Conservation (phyloP, 2,888 invertebrate genomes). For the Cacoxenus indagator region DNA sequence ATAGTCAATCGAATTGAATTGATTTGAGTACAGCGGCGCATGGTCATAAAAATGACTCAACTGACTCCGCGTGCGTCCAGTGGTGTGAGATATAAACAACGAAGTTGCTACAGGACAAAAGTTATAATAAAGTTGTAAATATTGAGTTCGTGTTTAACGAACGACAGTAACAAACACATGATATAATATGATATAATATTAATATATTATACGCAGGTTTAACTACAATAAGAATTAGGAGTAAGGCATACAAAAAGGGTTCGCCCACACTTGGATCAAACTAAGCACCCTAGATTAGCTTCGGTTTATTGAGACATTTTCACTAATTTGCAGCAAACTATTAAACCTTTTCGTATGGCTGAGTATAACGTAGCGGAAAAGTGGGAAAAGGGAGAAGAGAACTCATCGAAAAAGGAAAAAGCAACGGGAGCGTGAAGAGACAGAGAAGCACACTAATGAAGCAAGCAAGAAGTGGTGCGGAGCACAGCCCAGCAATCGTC, state of each 20-base stretch:
- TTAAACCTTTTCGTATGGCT: slow-evolving; percentile 29
- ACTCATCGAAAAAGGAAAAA: slow-evolving; percentile 13
- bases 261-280: too few relatives aligned
- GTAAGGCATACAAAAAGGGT: background rate
- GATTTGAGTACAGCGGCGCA: background rate
- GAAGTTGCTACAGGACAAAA: slow-evolving; percentile 26
- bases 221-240: background rate
- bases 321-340: slow-evolving; percentile 27
- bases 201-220: background rate
- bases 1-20: background rate
- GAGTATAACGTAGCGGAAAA: too few relatives aligned
- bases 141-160: slow-evolving; percentile 45
- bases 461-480: background rate
- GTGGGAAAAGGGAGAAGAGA: background rate
- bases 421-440: background rate
- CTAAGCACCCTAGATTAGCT: slow-evolving; percentile 7
- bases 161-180: slow-evolving; percentile 14
- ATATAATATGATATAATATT: slow-evolving; percentile 9
- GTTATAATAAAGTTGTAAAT: slow-evolving; percentile 51
- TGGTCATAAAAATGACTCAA: too few relatives aligned
- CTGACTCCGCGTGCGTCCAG: too few relatives aligned
- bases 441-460: slow-evolving; percentile 15
- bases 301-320: slow-evolving; percentile 37
- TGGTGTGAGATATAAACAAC: background rate
- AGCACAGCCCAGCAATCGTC: slow-evolving; percentile 26